Evolutionary conservation across 2,888 invertebrate genomes (phyloP).

Genomic region (Spodoptera picta): DNA sequence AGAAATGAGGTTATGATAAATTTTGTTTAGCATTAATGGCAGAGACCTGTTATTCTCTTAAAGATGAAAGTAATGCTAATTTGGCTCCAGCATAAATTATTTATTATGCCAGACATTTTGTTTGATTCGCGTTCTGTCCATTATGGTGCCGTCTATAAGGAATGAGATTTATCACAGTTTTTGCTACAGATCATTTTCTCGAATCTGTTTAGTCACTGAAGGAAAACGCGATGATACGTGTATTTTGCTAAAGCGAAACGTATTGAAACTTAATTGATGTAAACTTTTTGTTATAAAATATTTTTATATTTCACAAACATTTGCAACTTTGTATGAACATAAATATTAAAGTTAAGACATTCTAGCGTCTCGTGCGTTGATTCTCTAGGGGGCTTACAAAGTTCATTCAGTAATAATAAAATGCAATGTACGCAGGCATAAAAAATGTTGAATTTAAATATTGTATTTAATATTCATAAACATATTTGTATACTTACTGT

Average conservation of each 20-base stretch:
- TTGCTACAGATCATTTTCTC: slow-evolving; percentile 30
- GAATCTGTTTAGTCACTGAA: slow-evolving; percentile 42
- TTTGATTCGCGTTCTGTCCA: slow-evolving; percentile 49
- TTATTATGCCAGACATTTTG: slow-evolving; percentile 43
- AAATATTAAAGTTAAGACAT: no score
- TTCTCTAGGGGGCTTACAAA: no score
- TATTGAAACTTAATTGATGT: slow-evolving; percentile 10
- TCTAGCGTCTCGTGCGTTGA: no score
- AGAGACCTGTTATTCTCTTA: slow-evolving; percentile 22
- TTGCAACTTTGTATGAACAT: no score
- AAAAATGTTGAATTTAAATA: no score
- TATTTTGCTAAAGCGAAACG: slow-evolving; percentile 22
- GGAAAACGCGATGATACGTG: slow-evolving; percentile 30
- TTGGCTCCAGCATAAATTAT: slow-evolving; percentile 41
- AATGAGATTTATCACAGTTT: slow-evolving; percentile 46
- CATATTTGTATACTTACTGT: no score
- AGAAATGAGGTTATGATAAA: slow-evolving; percentile 57
- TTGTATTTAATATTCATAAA: no score
- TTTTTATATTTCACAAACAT: no score
- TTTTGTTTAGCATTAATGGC: slow-evolving; percentile 54
- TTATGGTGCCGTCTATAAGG: slow-evolving; percentile 34
- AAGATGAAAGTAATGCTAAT: slow-evolving; percentile 50
- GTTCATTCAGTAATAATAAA: no score
- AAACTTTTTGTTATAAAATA: slow-evolving; percentile 8
- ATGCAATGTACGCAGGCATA: no score